Conservation (phyloP, 2,797 vertebrate genomes). For the Martes flavigula region DNA sequence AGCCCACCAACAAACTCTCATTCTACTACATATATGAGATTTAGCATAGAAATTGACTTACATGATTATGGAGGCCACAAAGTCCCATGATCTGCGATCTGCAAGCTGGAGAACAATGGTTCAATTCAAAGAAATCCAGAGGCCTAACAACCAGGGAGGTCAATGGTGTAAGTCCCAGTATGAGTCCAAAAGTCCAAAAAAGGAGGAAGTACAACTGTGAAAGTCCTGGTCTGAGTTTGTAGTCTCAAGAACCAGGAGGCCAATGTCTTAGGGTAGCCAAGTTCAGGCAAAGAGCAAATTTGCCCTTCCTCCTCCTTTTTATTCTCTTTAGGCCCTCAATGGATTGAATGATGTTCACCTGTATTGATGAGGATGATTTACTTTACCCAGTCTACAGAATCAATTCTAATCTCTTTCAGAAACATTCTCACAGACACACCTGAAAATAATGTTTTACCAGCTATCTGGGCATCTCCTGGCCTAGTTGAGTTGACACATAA, state of each 20-base stretch:
- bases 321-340: neutral
- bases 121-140: neutral
- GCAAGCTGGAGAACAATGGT: neutral
- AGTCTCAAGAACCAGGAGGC: neutral
- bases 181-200: neutral
- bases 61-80: accelerated
- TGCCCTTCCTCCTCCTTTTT: neutral
- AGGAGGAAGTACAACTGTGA: neutral
- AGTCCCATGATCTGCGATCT: neutral
- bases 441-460: neutral
- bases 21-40: neutral
- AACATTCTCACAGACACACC: neutral
- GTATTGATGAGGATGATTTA: neutral
- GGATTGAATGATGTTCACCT: neutral
- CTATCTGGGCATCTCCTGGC: neutral
- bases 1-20: neutral
- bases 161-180: neutral
- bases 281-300: neutral
- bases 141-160: neutral
- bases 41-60: neutral
- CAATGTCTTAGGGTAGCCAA: neutral
- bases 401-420: neutral
- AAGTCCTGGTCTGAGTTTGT: neutral
- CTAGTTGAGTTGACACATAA: neutral
- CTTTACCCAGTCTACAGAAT: neutral